These are phyloP conservation scores for Rhagium mordax DNA, from an alignment of 2,888 invertebrate genomes.

Conservation along the genomic window DNA sequence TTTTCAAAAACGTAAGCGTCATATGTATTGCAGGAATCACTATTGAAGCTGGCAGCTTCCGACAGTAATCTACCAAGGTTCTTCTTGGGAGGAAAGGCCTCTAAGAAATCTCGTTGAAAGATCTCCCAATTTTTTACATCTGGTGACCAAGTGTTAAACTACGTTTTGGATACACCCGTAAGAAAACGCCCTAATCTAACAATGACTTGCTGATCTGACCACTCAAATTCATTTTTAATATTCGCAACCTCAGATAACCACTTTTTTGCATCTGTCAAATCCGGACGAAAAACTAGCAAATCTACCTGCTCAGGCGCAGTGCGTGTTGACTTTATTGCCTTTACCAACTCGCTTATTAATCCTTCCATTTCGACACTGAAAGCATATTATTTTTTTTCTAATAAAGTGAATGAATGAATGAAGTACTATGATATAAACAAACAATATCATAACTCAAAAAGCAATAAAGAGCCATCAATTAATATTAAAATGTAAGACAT, in stretches of 20 bases:
- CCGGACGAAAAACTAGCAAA: constrained; percentile 38
- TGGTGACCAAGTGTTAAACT: constrained; percentile 39
- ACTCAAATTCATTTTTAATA: constrained; percentile 38
- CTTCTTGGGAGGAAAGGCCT: constrained; percentile 36
- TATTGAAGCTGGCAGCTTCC: constrained; percentile 34
- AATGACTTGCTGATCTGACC: constrained; percentile 36
- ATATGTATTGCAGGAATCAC: constrained; percentile 34
- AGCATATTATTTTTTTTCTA: too few relatives aligned
- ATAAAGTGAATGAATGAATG: too few relatives aligned
- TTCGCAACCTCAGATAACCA: constrained; percentile 36
- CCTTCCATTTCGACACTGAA: too few relatives aligned
- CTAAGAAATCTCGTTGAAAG: constrained; percentile 40
- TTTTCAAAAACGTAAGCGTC: constrained; percentile 37
- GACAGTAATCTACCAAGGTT: constrained; percentile 37
- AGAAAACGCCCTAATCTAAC: constrained; percentile 42
- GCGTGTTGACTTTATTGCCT: constrained; percentile 7
- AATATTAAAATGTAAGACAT: too few relatives aligned
- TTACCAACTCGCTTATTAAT: constrained; percentile 34
- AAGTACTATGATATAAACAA: too few relatives aligned
- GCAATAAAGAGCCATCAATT: too few relatives aligned
- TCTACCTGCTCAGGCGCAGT: constrained; percentile 42
- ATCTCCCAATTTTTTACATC: constrained; percentile 23
- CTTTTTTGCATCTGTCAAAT: constrained; percentile 37
- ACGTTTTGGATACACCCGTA: constrained; percentile 28
- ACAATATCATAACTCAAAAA: too few relatives aligned